Conservation (phyloP, 2,797 vertebrate genomes). For the Danio kyathit region DNA sequence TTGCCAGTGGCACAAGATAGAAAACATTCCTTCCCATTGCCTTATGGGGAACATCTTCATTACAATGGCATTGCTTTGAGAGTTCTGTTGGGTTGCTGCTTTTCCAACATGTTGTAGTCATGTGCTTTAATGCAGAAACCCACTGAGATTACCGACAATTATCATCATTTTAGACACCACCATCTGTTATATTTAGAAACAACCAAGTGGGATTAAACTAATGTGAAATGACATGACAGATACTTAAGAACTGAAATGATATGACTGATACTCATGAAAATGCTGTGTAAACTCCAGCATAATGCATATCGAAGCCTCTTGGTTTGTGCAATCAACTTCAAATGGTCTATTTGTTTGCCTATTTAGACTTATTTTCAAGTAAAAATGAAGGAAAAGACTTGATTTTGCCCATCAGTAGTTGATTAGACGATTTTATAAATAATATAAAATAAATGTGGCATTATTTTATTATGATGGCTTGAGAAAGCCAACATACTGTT, state of each 20-base stretch:
- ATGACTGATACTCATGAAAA: not conserved
- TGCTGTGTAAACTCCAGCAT: not conserved
- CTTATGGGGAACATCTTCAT: slow-evolving; percentile 18
- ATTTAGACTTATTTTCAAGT: no score
- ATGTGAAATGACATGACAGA: not conserved
- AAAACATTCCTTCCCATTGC: slow-evolving; percentile 32
- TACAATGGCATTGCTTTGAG: slow-evolving; percentile 28
- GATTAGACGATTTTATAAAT: no score
- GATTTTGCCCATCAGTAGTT: no score
- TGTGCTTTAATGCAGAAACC: not conserved
- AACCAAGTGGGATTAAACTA: not conserved
- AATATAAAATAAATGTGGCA: no score
- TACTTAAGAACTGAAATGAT: no score
- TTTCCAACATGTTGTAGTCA: slow-evolving; percentile 29
- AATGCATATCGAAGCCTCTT: not conserved
- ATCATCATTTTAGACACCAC: not conserved
- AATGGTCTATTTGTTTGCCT: no score
- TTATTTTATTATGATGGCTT: no score
- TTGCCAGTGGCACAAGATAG: not conserved
- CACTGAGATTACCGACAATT: not conserved
- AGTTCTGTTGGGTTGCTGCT: slow-evolving; percentile 1
- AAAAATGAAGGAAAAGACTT: no score
- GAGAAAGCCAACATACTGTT: no score
- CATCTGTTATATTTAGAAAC: slow-evolving; percentile 19
- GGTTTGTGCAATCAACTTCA: not conserved